Percentiles rank a stretch among this genome's conserved stretches.
Evolutionary conservation across 2,888 invertebrate species (phyloP).

Genomic region (Podabrus alpinus): DNA sequence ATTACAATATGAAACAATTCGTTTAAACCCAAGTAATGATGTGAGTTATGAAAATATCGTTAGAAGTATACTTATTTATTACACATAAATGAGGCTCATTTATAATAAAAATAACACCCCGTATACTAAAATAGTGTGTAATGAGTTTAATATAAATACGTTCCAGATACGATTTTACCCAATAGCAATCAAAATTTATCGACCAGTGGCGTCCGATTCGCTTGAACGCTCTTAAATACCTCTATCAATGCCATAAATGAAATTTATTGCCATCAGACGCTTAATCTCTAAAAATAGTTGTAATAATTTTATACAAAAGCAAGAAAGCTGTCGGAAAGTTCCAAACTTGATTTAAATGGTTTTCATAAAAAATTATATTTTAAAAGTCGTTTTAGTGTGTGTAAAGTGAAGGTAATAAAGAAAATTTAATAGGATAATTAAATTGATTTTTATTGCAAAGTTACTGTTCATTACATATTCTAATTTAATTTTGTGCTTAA

Average conservation of each 20-base stretch:
- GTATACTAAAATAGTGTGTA: neutral
- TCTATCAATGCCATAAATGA: constrained; percentile 12
- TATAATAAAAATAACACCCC: neutral
- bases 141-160: neutral
- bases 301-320: neutral
- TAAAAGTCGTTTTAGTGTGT: neutral
- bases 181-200: constrained; percentile 1
- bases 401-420: neutral
- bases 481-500: neutral
- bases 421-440: neutral
- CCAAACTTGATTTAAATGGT: neutral
- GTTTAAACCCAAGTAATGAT: neutral
- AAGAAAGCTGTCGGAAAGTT: neutral
- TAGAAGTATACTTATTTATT: neutral
- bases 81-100: neutral
- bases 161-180: neutral
- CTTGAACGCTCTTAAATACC: neutral
- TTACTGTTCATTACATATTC: neutral
- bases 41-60: neutral
- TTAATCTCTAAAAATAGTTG: neutral
- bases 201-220: neutral
- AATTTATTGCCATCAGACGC: constrained; percentile 19
- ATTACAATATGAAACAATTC: neutral
- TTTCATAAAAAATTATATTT: neutral
- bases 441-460: neutral